Conservation (phyloP, 2,797 vertebrate genomes). For the Nothura maculosa region DNA sequence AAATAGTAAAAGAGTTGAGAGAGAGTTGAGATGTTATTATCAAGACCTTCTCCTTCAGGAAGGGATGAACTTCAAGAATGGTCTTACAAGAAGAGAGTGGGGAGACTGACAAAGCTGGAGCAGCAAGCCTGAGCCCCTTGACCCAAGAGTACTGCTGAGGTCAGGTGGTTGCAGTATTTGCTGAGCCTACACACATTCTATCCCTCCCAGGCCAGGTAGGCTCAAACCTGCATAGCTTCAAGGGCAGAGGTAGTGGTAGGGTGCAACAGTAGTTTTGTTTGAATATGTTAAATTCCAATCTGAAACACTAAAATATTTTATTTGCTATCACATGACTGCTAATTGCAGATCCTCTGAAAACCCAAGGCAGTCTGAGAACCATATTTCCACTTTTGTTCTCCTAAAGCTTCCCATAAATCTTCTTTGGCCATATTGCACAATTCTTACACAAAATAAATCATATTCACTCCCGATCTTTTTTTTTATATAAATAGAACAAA, state of each 20-base stretch:
- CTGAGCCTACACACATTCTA: neutral
- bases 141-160: neutral
- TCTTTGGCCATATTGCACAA: fast-evolving
- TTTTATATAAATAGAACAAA: neutral
- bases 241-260: neutral
- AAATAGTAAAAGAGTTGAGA: neutral
- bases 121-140: too few relatives aligned
- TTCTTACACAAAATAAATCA: neutral
- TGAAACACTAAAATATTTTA: neutral
- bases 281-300: too few relatives aligned
- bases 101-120: neutral
- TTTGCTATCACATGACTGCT: neutral
- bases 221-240: fast-evolving
- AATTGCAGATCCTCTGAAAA: neutral
- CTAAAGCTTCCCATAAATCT: neutral
- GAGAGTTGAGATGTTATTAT: neutral
- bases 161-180: fast-evolving
- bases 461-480: neutral
- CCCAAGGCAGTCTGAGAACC: neutral
- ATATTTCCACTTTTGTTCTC: neutral
- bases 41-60: neutral
- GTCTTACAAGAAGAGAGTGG: neutral
- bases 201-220: fast-evolving
- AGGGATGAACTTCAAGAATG: neutral
- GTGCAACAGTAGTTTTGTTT: neutral